Evolutionary conservation across 2,888 invertebrate species (phyloP), one percentile per base, ranked within the genome.

Genomic region (Esperia sulphurella): DNA sequence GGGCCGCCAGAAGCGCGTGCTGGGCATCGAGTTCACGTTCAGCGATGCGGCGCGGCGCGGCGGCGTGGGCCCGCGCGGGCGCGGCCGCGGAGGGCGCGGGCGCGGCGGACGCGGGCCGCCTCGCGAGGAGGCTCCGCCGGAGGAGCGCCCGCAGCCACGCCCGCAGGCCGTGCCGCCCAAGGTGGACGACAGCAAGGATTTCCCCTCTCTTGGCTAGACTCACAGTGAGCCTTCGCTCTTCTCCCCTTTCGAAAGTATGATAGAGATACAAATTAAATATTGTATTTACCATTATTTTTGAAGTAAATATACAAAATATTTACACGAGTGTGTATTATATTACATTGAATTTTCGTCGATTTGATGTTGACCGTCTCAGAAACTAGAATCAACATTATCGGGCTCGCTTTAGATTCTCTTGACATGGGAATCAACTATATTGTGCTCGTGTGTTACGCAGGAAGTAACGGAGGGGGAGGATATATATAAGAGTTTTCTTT

Each of bases 141-240:
- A 83, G 68, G 87, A 85, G 75, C 85, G 85, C 61, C 73, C 79
- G 28, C 61, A 53, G 52, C 71, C 72, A 54, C 78, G 81, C 53
- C 67, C 66, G 45, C 76, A 67, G 54, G 77, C 68, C 31, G 78
- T 89, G 53, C 94, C 94, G 62, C 97, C 97, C 14, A 97, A 97
- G 85, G 97, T 98, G 59, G 97, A 97, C 80, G 97, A 98, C 90
- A 97, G 97, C 91, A 95, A 95, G 84, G 97, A 97, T 89, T 98
- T 98, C 90, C 98, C 98, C 65, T 96, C 96, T 78, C 93, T 98
- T 81, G 95, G 96, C 85, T 96, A 95, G 80, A 80, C 74, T 75
- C 70, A 63, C 72, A 68, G 76, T 77, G 83, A 82, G 84, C 80
- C 71, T 61, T 70, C 55, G 72, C 75, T 82, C 79, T 76, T 73